These are phyloP conservation scores for Agrotis puta DNA, from an alignment of 2,888 invertebrate genomes.

Conservation along the genomic window DNA sequence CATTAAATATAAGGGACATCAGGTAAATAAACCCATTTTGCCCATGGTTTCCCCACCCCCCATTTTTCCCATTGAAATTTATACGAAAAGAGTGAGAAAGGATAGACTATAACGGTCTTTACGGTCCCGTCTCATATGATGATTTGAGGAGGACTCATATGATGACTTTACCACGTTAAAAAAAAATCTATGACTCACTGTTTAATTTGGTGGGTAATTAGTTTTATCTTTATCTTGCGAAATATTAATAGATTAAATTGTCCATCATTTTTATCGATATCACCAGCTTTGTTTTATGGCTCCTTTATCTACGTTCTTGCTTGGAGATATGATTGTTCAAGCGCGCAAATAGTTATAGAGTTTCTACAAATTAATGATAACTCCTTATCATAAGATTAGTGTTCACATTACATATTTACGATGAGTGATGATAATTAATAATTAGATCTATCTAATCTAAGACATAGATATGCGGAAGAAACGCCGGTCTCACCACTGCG, in stretches of 20 bases:
- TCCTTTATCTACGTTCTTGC: conserved; percentile 16
- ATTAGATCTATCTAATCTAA: no score
- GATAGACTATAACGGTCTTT: no score
- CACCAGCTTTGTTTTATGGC: conserved; percentile 8
- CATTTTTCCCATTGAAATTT: no score
- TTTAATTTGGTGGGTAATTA: not conserved
- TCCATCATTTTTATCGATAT: conserved; percentile 11
- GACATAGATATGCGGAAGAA: no score
- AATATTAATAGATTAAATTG: not conserved
- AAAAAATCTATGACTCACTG: not conserved
- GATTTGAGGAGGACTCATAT: no score
- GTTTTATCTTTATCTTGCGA: conserved; percentile 2
- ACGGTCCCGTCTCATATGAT: no score
- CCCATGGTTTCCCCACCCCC: no score
- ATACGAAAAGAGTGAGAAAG: no score
- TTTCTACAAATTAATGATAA: conserved; percentile 9
- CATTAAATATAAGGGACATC: conserved; percentile 84
- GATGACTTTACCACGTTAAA: no score
- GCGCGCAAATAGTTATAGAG: conserved; percentile 2
- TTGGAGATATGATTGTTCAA: conserved; percentile 1
- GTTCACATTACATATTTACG: no score
- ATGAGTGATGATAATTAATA: no score
- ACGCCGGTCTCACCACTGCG: no score
- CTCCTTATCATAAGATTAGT: not conserved
- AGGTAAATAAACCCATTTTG: conserved; percentile 83